Evolutionary conservation across 2,797 vertebrate species (phyloP), one percentile per base, ranked within the genome.

Genomic region (Xerus rutilus): DNA sequence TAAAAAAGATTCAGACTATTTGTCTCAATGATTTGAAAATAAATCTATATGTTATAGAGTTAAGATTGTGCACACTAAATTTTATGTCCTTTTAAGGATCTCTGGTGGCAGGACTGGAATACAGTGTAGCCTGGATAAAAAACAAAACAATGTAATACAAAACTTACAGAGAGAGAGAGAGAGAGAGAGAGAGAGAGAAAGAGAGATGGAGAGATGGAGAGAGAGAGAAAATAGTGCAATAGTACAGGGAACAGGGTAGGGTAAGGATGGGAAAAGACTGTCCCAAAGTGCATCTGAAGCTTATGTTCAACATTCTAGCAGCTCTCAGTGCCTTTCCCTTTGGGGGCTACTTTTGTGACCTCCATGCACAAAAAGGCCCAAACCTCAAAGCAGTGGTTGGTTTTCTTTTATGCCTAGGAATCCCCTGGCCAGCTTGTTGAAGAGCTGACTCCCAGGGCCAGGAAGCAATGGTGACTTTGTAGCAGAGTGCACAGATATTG

Each of bases 371-470:
- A 65, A 39, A 54, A 69, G 47, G 9, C 49, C 25, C 39, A 25
- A 25, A 28, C 14, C 14, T 86, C 69, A 87, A 77, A 77, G 12
- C 13, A 67, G 6, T 14, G 20, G 35, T 23, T 69, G 35, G 21
- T 57, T 25, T 14, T 73, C 32, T 87, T 25, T 25, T 15, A 1
- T 30, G 28, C 21, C 85, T 32, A 13, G 73, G 73, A 49, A 7
- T 11, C 28, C 18, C n/a, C 54, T 45, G 54, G 20, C 11, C 9
- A 14, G 77, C 32, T 43, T 49, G 52, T 35, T 5, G 8, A 43
- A 1, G 17, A 70, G 13, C 76, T 1, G 5, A 5, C 73, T 14
- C 32, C 39, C 0, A 62, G 28, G 0, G 59, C 7, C 0, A 11
- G 7, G 20, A n/a, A 18, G 1, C 17, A 7, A 4, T 10, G 6